phyloP scores from a whole-genome alignment of 2,888 invertebrate species.

The Neoascia interrupta region DNA sequence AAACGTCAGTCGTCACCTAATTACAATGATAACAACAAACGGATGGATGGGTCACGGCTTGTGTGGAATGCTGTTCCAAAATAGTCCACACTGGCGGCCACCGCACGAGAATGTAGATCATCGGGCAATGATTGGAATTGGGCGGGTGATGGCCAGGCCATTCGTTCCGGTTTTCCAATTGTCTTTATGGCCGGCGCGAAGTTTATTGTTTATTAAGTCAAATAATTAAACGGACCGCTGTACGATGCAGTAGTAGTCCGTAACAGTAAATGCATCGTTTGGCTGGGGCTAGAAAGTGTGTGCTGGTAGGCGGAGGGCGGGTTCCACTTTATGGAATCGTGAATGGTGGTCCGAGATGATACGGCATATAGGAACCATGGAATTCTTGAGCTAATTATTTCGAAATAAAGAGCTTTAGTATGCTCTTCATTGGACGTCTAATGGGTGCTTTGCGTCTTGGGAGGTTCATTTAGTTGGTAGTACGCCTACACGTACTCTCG shows the following conservation, averaged over 20 bases:
- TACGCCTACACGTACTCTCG: conserved; percentile 4
- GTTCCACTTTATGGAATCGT: not conserved
- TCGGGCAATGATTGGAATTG: conserved; percentile 20
- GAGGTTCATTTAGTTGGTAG: too few relatives aligned
- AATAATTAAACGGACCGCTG: conserved; percentile 57
- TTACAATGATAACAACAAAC: conserved; percentile 53
- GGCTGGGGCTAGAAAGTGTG: conserved; percentile 26
- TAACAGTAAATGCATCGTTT: conserved; percentile 40
- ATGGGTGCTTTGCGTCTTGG: conserved; percentile 19
- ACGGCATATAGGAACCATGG: too few relatives aligned
- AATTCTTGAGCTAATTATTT: conserved; percentile 28
- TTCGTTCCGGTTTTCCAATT: conserved; percentile 67
- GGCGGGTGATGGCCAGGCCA: conserved; percentile 44
- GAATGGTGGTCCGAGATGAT: not conserved
- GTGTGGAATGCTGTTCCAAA: conserved; percentile 52
- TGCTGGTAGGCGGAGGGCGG: not conserved
- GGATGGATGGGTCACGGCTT: conserved; percentile 2
- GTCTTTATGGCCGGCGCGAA: conserved; percentile 59
- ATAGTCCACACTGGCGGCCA: not conserved
- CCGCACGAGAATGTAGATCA: conserved; percentile 49
- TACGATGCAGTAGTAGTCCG: conserved; percentile 45
- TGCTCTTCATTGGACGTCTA: conserved; percentile 15
- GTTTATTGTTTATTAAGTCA: conserved; percentile 67
- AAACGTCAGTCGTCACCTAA: conserved; percentile 64
- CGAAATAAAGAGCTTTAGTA: conserved; percentile 27